Base-by-base conservation (phyloP, 2,113 vertebrate species). In the Rana temporaria region DNA sequence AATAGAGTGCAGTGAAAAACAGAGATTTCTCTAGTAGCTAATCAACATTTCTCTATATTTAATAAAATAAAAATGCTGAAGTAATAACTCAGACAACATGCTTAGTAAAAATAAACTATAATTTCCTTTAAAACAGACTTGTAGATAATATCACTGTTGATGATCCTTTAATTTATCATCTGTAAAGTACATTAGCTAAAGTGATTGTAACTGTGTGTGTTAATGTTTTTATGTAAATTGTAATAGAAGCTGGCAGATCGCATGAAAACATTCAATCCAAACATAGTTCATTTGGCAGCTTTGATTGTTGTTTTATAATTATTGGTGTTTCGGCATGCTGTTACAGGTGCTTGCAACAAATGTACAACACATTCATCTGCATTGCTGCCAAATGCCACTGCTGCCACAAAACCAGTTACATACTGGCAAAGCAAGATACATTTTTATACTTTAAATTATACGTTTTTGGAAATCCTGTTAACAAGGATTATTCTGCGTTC, bases 321-420 rank as follows among this genome's bases (percentile, higher is more conserved):
- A 62, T 59, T 76, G 30, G 42, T 76, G 38, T 60, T 22, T 62
- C 57, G 12, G 20, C 73, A 48, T 62, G 57, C 30, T 52, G 74
- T 64, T 77, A 48, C 59, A 77, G 60, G 57, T 77, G 73, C 20
- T 20, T 76, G 74, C 60, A 52, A 77, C 60, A 24, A 48, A 77
- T 64, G 57, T 77, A 53, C 42, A 77, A 64, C 55, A 38, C 26
- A 74, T 74, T 26, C 30, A 59, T 74, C 56, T 14, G 24, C 26
- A 38, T 11, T 14, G 59, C 71, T 22, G 55, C 71, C 71, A 74
- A 60, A 60, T 74, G 55, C 71, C 71, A 20, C 4, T 18, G 55
- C n/a, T 32, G 15, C 5, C 26, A 59, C 55, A 32, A 7, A 12
- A 11, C 5, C 18, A 34, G 30, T 19, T 63, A 63, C 60, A 8